These are phyloP conservation scores for Leucania comma DNA, from an alignment of 2,888 invertebrate species.

Conservation along the genomic window DNA sequence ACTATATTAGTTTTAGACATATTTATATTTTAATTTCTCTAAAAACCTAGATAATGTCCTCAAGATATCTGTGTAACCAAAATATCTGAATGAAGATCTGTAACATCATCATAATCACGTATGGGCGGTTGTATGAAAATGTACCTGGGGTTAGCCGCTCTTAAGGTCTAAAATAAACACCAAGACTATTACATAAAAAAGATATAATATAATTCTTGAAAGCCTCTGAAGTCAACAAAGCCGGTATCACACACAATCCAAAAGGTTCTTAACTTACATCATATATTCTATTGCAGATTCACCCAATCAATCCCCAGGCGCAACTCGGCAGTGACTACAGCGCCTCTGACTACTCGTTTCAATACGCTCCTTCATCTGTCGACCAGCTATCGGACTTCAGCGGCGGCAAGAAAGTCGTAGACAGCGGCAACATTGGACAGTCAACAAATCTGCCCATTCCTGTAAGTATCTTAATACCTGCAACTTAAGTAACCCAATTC, in stretches of 20 bases:
- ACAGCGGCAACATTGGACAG: conserved; percentile 1
- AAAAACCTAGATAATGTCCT: too few relatives aligned
- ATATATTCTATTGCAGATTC: conserved; percentile 15
- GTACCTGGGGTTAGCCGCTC: too few relatives aligned
- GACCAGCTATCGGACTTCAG: background rate
- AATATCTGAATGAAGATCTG: too few relatives aligned
- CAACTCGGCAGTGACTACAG: conserved; percentile 34
- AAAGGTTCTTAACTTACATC: background rate
- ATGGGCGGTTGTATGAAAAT: too few relatives aligned
- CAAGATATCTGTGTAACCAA: too few relatives aligned
- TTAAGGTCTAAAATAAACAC: too few relatives aligned
- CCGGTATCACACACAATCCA: background rate
- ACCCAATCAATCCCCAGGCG: background rate
- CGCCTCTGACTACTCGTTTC: conserved; percentile 18
- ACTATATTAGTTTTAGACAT: too few relatives aligned
- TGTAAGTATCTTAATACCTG: background rate
- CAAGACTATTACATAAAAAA: too few relatives aligned
- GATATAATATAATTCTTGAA: too few relatives aligned
- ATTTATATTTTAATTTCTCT: too few relatives aligned
- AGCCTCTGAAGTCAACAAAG: background rate
- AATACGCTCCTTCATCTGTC: conserved; percentile 26
- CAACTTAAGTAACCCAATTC: too few relatives aligned
- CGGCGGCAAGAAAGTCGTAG: background rate
- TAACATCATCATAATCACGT: too few relatives aligned
- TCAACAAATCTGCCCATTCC: conserved; percentile 7